Evolutionary conservation across 2,888 invertebrate genomes (phyloP), one percentile per base, ranked within the genome.

Genomic region (Caenorhabditis angaria): DNA sequence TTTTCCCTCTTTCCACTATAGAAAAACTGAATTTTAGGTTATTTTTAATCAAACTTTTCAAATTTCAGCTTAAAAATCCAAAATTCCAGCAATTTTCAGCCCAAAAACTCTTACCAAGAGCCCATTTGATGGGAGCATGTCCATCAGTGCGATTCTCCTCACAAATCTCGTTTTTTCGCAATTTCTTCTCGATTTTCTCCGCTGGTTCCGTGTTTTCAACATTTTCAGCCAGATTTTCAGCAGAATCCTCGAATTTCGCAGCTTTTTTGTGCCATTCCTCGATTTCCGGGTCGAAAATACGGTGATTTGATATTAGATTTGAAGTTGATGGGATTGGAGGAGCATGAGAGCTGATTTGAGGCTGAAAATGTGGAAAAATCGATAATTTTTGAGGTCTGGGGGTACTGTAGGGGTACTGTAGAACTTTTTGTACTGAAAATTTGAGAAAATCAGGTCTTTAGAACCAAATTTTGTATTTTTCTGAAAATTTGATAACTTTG

Each of bases 101-200:
- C n/a, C n/a, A 41, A 41, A 41, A 47, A 22, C 47, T 27, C 70
- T 50, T 35, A 70, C 70, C 65, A n/a, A 56, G 27, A 25, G 70
- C 70, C 6, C 55, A 57, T 65, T 71, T 71, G 56, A 71, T 69
- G 2, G 76, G 76, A 0, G 76, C 76, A 41, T 70, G 70, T 1
- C 76, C 76, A 28, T 76, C 76, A 20, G 65, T 14, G 28, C 71
- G 68, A 53, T 68, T 69, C 35, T 73, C 73, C 29, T 67, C 72
- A 22, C 61, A 28, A 2, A 32, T 20, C 14, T 56, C 55, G 27
- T 18, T 56, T 32, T 32, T 29, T 29, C 29, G n/a, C n/a, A n/a
- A n/a, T n/a, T n/a, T n/a, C n/a, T n/a, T 20, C 12, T 24, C 10
- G 12, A 50, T 24, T 22, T 8, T 22, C 50, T 50, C 50, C 5